These are phyloP conservation scores for Bombyx mandarina DNA, from an alignment of 1,140 invertebrate species.

Conservation along the genomic window DNA sequence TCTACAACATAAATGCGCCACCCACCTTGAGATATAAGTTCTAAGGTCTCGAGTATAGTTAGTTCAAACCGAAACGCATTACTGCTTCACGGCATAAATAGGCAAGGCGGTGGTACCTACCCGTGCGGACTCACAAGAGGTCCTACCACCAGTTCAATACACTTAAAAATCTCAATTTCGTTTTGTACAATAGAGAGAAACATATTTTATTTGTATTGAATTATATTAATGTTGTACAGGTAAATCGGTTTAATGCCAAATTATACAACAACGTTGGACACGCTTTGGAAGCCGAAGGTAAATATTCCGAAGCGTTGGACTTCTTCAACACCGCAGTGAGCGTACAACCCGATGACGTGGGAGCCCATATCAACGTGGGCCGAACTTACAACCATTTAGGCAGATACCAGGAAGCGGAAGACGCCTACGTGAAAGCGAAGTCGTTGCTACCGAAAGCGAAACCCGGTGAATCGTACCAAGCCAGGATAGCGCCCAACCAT, in stretches of 20 bases:
- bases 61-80: no score
- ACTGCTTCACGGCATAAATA: no score
- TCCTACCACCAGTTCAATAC: no score
- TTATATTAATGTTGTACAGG: constrained; percentile 44
- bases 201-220: background rate
- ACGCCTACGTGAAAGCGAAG: constrained; percentile 92
- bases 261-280: constrained; percentile 98
- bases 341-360: constrained; percentile 96
- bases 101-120: no score
- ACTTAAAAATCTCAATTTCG: background rate
- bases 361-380: constrained; percentile 97
- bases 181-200: background rate
- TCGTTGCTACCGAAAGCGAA: constrained; percentile 90
- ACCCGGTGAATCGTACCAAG: constrained; percentile 94
- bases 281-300: constrained; percentile 89
- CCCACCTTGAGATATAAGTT: no score
- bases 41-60: no score
- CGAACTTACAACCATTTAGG: constrained; percentile 94
- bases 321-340: constrained; percentile 94
- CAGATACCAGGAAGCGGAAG: constrained; percentile 89
- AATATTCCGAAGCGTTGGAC: constrained; percentile 87
- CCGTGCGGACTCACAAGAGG: no score
- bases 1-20: no score
- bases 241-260: constrained; percentile 94
- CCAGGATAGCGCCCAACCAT: constrained; percentile 95